Evolutionary conservation across 2,113 vertebrate genomes (phyloP), one percentile per base, ranked within the genome.

Genomic region (Leptocoma aspasia): DNA sequence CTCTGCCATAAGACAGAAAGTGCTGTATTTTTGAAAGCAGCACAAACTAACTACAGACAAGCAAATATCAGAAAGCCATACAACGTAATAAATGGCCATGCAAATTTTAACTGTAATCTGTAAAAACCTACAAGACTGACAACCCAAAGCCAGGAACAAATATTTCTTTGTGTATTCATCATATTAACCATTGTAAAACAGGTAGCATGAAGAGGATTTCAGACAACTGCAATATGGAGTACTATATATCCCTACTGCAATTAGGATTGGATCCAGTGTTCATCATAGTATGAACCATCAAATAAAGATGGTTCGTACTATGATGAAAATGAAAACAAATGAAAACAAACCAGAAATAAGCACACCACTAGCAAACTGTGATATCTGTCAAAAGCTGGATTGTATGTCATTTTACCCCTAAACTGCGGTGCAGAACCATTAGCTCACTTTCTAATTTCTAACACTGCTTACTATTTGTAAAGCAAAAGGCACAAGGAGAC

Each of bases 381-480:
- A 6, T 26, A 68, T 56, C 87, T 80, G 60, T 33, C 66, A 60
- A 47, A 78, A 57, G 39, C 26, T 50, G 47, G 53, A 84, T 0
- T 72, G 42, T 37, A 66, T n/a, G 39, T 4, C 15, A 75, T 76
- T 89, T 82, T 65, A 85, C 64, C 33, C 31, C 45, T 82, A 19
- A 86, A 47, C 31, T 56, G 39, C 3, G 4, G 49, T 15, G 18
- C 49, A 49, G 53, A 89, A 61, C 13, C 54, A 80, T 37, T 88
- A 88, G 52, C 37, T 88, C 79, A 78, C 35, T 39, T 93, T 92
- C 57, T 77, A 33, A 81, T 82, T 82, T 83, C 39, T 94, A 61
- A 80, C 12, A 26, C 33, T 54, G 84, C 27, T 70, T 57, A 85
- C 41, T 50, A 45, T 39, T 82, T 49, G 30, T 63, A 90, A 70